Conservation (phyloP, 2,797 vertebrate genomes). For the Acropternis orthonyx region DNA sequence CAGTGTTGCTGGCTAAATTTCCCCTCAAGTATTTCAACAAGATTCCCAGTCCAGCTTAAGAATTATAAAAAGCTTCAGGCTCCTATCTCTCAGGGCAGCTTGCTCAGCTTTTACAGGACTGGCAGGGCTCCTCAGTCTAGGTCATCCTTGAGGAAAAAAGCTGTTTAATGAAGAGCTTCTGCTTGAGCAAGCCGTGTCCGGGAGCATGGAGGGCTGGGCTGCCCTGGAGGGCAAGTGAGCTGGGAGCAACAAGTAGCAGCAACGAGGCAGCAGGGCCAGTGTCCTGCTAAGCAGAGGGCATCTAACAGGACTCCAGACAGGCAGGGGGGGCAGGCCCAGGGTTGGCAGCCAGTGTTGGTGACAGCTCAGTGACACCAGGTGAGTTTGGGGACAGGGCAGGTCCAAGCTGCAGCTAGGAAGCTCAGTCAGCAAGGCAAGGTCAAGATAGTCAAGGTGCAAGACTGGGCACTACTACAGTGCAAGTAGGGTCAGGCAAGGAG, state of each 20-base stretch:
- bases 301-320: background rate
- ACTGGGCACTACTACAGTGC: background rate
- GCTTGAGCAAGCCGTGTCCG: background rate
- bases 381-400: background rate
- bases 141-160: background rate
- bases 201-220: background rate
- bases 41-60: background rate
- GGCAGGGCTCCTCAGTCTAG: background rate
- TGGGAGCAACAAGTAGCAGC: rapidly evolving
- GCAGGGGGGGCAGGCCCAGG: background rate
- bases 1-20: background rate
- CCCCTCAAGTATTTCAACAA: background rate
- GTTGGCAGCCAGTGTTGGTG: background rate
- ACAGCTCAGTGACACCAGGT: background rate
- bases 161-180: background rate
- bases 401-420: background rate
- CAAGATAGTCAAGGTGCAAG: background rate
- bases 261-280: background rate
- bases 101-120: background rate
- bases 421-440: background rate
- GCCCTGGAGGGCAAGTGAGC: background rate
- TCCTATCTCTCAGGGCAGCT: background rate
- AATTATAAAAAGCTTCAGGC: background rate
- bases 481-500: background rate
- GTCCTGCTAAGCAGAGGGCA: background rate